A percentile compares a stretch with the other conserved stretches of the same genome.
Evolutionary conservation across 2,888 invertebrate species (phyloP).

Genomic region (Caradrina kadenii): DNA sequence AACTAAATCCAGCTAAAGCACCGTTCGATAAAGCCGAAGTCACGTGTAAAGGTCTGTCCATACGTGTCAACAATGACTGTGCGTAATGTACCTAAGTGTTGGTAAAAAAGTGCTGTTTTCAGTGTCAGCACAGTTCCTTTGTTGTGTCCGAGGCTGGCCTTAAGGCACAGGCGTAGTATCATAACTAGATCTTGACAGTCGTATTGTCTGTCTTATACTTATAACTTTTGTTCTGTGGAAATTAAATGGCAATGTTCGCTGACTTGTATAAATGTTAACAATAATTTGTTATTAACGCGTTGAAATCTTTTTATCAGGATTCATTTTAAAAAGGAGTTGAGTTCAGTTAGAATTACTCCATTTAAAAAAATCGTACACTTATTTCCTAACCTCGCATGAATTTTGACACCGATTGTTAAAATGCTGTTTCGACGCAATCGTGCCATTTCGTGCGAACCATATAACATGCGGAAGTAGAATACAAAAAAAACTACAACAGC

Average conservation of each 20-base stretch:
- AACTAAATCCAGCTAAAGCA: conserved; percentile 27
- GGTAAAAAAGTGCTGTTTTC: conserved; percentile 23
- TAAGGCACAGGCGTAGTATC: conserved; percentile 45
- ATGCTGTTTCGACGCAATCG: conserved; percentile 39
- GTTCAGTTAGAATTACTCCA: background rate
- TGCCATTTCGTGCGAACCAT: conserved; percentile 23
- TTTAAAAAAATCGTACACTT: background rate
- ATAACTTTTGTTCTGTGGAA: conserved; percentile 31
- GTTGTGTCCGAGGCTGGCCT: conserved; percentile 40
- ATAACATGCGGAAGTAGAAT: conserved; percentile 38
- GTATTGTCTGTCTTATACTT: conserved; percentile 44
- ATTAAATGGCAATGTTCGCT: conserved; percentile 10
- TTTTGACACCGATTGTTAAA: conserved; percentile 32
- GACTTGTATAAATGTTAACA: conserved; percentile 19
- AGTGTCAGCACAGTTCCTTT: conserved; percentile 45
- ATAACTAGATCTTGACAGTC: conserved; percentile 54
- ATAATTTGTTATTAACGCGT: conserved; percentile 5
- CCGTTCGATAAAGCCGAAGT: conserved; percentile 28
- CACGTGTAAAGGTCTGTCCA: conserved; percentile 21
- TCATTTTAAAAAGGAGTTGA: background rate
- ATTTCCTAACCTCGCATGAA: conserved; percentile 5
- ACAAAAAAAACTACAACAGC: conserved; percentile 21
- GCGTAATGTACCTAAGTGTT: conserved; percentile 23
- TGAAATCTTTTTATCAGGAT: conserved; percentile 21
- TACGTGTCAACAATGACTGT: conserved; percentile 42